phyloP scores from a whole-genome alignment of 2,888 invertebrate species.

The Frankliniella fusca region DNA sequence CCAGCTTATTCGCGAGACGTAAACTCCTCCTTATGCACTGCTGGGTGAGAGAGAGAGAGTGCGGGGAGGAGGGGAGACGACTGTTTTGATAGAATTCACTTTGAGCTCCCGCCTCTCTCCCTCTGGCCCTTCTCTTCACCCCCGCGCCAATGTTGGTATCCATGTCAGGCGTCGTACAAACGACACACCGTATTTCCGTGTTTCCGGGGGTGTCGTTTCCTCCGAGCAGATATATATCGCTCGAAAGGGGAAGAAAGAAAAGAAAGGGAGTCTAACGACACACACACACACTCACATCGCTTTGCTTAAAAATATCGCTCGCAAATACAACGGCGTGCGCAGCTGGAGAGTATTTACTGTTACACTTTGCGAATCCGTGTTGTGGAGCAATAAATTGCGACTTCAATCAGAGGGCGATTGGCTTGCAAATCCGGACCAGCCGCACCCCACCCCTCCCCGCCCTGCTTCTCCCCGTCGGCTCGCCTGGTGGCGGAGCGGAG shows the following conservation, averaged over 20 bases:
- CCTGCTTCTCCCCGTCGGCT: neutral
- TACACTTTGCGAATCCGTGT: conserved; percentile 1
- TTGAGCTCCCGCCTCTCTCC: neutral
- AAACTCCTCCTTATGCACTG: too few relatives aligned
- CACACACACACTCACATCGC: too few relatives aligned
- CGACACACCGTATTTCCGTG: too few relatives aligned
- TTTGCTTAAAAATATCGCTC: too few relatives aligned
- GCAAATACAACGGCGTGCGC: too few relatives aligned
- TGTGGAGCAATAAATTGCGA: conserved; percentile 24
- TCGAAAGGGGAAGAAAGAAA: too few relatives aligned
- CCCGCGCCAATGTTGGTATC: neutral
- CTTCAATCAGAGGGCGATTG: conserved; percentile 9
- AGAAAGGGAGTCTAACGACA: too few relatives aligned
- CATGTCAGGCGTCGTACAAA: too few relatives aligned
- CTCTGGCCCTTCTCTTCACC: neutral
- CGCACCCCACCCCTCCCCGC: neutral
- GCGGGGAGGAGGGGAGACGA: neutral
- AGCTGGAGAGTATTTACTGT: neutral
- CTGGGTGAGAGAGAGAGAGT: neutral
- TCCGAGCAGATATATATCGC: too few relatives aligned
- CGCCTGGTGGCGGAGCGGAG: neutral
- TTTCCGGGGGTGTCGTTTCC: too few relatives aligned
- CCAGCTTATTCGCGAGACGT: too few relatives aligned
- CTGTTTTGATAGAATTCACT: too few relatives aligned
- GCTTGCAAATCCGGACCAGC: conserved; percentile 8